Conservation (phyloP, 2,888 invertebrate species). For the Lysandra coridon region DNA sequence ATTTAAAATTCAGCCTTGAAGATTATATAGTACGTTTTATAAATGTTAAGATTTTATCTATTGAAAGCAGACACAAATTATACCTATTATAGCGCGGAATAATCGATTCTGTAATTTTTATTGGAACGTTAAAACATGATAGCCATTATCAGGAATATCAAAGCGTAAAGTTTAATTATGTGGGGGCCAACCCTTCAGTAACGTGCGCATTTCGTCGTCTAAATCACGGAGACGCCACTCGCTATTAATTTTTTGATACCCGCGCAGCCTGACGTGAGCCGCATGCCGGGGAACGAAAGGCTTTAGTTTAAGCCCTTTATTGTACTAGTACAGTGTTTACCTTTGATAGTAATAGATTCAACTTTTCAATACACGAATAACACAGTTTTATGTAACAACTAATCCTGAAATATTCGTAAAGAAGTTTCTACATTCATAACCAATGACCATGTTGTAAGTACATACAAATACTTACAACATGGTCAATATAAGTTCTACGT, state of each 20-base stretch:
- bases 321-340: neutral
- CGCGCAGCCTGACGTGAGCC: conserved; percentile 36
- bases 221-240: conserved; percentile 69
- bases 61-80: neutral
- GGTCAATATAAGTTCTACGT: too few species aligned
- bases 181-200: conserved; percentile 68
- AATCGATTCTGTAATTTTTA: conserved; percentile 31
- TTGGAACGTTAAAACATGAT: conserved; percentile 42
- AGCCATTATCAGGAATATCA: conserved; percentile 50
- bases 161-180: conserved; percentile 66
- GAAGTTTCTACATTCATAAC: too few species aligned
- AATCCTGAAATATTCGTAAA: too few species aligned
- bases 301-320: neutral
- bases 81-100: neutral
- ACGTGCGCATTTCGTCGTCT: conserved; percentile 72
- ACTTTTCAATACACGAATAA: neutral
- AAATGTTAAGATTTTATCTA: neutral
- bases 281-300: neutral
- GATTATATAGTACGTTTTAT: neutral
- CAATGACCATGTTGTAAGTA: too few species aligned
- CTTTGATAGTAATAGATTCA: neutral
- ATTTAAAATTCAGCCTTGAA: neutral
- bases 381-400: too few species aligned
- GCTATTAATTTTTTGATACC: conserved; percentile 70
- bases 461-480: too few species aligned